A percentile compares a stretch with the other conserved stretches of the same genome.
Conservation (phyloP, 2,797 vertebrate species). For the Eleutherodactylus coqui region DNA sequence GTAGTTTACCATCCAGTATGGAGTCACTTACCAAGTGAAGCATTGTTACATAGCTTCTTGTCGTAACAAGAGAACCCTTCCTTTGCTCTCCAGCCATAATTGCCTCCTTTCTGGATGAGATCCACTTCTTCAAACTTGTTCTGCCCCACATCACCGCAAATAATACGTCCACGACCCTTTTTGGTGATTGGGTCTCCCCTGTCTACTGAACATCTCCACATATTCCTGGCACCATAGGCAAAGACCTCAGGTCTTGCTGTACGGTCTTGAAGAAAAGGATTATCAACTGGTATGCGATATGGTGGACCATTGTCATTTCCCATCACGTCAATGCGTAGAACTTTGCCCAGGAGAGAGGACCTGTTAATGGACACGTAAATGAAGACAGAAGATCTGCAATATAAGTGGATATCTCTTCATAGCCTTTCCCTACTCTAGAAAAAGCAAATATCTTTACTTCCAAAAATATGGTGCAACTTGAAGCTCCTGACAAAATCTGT, state of each 20-base stretch:
- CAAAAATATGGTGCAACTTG: not conserved
- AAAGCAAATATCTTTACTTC: not conserved
- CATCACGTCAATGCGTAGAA: conserved; percentile 78
- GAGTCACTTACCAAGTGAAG: conserved; percentile 77
- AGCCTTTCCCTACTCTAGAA: not conserved
- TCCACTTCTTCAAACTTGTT: conserved; percentile 86
- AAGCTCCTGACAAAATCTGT: not conserved
- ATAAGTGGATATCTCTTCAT: not conserved
- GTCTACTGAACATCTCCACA: conserved; percentile 87
- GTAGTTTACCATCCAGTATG: not conserved
- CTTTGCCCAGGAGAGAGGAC: conserved; percentile 82
- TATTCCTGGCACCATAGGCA: conserved; percentile 85
- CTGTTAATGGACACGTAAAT: conserved; percentile 65
- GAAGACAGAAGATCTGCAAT: not conserved
- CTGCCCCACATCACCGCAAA: conserved; percentile 86
- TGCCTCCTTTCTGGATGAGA: conserved; percentile 81
- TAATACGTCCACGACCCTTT: conserved; percentile 76
- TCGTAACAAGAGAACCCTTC: conserved; percentile 87
- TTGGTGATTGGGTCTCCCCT: conserved; percentile 76
- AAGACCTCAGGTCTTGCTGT: conserved; percentile 78
- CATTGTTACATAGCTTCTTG: conserved; percentile 82
- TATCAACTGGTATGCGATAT: conserved; percentile 82
- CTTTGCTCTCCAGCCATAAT: conserved; percentile 86
- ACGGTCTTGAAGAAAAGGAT: conserved; percentile 79
- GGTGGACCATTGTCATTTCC: conserved; percentile 75